These are phyloP conservation scores for Apostichopus leukothele DNA, from an alignment of 53 echinoderm and acorn worm genomes.

Conservation along the genomic window DNA sequence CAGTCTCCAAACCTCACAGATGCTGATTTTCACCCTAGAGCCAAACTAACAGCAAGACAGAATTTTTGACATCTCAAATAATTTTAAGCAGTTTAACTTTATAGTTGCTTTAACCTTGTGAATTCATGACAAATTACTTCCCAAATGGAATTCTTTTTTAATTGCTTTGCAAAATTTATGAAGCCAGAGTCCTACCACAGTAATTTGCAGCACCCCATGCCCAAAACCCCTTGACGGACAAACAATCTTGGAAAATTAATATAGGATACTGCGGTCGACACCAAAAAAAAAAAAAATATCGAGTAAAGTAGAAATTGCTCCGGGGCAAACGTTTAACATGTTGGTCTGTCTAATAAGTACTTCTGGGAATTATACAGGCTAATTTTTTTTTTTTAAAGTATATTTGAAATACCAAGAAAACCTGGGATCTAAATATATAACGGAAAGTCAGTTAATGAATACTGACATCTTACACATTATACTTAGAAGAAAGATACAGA, in stretches of 20 bases:
- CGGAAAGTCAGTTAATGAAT: too few species aligned
- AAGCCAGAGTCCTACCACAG: constrained; percentile 8
- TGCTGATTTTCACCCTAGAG: not conserved
- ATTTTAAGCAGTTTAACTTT: not conserved
- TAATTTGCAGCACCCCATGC: not conserved
- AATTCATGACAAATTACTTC: constrained; percentile 35
- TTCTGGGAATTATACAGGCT: not conserved
- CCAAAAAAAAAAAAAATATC: not conserved
- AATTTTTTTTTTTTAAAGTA: too few species aligned
- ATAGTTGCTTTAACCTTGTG: constrained; percentile 36
- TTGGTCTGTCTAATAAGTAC: not conserved
- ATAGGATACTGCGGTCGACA: not conserved
- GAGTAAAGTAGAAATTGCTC: not conserved
- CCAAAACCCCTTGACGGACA: not conserved
- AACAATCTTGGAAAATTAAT: not conserved
- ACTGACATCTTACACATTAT: not conserved
- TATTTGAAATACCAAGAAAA: not conserved
- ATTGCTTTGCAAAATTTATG: constrained; percentile 32
- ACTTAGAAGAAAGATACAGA: not conserved
- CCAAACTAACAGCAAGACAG: constrained; percentile 6
- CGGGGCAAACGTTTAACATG: not conserved
- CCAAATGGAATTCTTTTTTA: not conserved
- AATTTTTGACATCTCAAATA: not conserved
- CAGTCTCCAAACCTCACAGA: too few species aligned
- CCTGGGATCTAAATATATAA: too few species aligned